Evolutionary conservation across 2,888 invertebrate species (phyloP).

Genomic region (Hedychridium roseum): DNA sequence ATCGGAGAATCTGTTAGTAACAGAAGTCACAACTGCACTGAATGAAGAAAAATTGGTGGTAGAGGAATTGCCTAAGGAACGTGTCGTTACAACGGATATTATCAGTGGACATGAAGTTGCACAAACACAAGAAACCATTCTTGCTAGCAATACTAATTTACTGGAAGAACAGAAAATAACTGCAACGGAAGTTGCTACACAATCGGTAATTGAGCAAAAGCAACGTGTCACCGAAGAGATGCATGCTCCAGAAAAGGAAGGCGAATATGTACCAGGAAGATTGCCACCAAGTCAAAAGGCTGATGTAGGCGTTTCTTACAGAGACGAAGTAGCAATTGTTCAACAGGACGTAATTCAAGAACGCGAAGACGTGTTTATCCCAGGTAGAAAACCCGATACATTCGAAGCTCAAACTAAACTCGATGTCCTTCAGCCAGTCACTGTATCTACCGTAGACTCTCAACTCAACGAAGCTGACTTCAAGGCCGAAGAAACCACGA

Average conservation of each 20-base stretch:
- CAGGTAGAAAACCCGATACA: constrained; percentile 43
- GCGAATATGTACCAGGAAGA: constrained; percentile 68
- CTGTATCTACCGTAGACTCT: constrained; percentile 70
- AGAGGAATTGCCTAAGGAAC: no score
- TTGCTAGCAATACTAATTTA: no score
- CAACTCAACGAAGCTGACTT: constrained; percentile 73
- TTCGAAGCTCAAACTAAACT: constrained; percentile 52
- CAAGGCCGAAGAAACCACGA: constrained; percentile 62
- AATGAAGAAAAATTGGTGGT: no score
- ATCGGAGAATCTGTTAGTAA: no score
- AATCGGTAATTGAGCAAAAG: constrained; percentile 72
- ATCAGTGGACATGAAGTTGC: no score
- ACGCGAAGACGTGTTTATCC: constrained; percentile 70
- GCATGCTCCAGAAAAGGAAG: constrained; percentile 75
- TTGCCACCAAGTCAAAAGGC: constrained; percentile 72
- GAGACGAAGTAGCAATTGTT: constrained; percentile 70
- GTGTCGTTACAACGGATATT: no score
- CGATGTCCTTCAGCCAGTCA: constrained; percentile 64
- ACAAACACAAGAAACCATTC: no score
- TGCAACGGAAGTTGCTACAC: constrained; percentile 77
- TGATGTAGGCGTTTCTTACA: constrained; percentile 66
- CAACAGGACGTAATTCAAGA: constrained; percentile 70
- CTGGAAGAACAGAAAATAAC: constrained; percentile 52
- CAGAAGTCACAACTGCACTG: no score
- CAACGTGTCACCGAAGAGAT: constrained; percentile 73